Conservation (phyloP, 2,797 vertebrate genomes). For the Zalophus californianus region DNA sequence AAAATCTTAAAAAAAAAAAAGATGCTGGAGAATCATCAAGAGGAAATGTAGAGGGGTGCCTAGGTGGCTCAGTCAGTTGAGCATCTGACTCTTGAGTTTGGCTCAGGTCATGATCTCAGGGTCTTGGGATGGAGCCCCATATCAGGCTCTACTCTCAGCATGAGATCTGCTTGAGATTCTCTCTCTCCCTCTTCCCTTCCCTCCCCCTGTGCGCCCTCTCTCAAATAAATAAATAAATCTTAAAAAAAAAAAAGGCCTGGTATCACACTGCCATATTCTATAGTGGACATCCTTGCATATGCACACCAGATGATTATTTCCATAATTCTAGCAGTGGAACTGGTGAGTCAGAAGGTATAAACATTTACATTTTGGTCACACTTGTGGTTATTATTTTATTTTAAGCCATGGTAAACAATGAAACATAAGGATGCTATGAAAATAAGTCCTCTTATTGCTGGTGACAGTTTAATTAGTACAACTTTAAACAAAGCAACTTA, state of each 20-base stretch:
- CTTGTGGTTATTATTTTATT: slow-evolving; percentile 30
- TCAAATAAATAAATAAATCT: not conserved
- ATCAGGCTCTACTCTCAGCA: not conserved
- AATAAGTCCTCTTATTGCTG: not conserved
- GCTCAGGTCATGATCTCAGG: too few relatives aligned
- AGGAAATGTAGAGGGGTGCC: too few relatives aligned
- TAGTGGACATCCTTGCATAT: not conserved
- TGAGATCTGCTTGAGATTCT: not conserved
- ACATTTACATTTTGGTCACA: slow-evolving; percentile 14
- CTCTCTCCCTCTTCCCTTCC: not conserved
- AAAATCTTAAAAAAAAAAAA: too few relatives aligned
- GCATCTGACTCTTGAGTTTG: too few relatives aligned
- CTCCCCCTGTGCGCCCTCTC: not conserved
- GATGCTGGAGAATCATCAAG: not conserved
- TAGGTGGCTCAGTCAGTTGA: not conserved
- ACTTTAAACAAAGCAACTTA: not conserved
- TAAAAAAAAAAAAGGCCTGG: not conserved
- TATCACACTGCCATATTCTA: not conserved
- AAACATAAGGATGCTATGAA: not conserved
- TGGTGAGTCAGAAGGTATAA: not conserved
- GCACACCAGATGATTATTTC: not conserved
- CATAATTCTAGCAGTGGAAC: not conserved
- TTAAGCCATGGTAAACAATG: not conserved
- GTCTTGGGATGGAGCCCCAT: not conserved
- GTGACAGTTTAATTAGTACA: not conserved